Evolutionary conservation across 1,140 invertebrate genomes (phyloP), one percentile per base, ranked within the genome.

Genomic region (Drosophila subobscura): DNA sequence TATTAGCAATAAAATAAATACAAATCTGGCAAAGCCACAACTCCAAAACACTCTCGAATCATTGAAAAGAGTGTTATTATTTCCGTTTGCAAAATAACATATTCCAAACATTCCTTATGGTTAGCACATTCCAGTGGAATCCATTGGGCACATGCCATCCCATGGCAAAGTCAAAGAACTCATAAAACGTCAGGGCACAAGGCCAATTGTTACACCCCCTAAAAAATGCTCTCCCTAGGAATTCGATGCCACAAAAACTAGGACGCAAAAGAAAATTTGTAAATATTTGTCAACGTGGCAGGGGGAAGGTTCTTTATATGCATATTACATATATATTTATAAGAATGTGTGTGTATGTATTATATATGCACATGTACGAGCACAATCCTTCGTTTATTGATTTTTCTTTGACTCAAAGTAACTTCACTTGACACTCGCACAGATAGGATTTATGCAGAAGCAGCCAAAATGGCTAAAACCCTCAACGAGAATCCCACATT

Each of bases 391-490:
- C 44, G 52, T 22, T 47, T 74, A 74, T 74, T 49, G 71, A 74
- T 74, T 74, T 63, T 65, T 46, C 33, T 37, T 42, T 41, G 20
- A 6, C 54, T 74, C 71, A 74, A 74, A 65, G 22, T 65, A 45
- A 47, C 14, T 51, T 47, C 49, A 61, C 49, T 73, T 63, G 29
- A 16, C 65, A 53, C 20, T 42, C 46, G 45, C 27, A 27, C 27
- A 61, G 52, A 61, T 55, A 72, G 56, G 59, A 65, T 73, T 73
- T 64, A 64, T 57, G 52, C 47, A 56, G 8, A 33, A 37, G 51
- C 29, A 20, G 20, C 40, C 23, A 41, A 63, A 72, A 54, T 12
- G 67, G 67, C 40, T 54, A 72, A 72, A 16, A 25, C 49, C 37
- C 41, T 52, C 12, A 41, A 47, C 46, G 29, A 46, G 41, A 42